A percentile compares a stretch with the other conserved stretches of the same genome.
These are phyloP conservation scores for Poecilia gillii DNA, from an alignment of 2,797 vertebrate genomes.

Conservation along the genomic window DNA sequence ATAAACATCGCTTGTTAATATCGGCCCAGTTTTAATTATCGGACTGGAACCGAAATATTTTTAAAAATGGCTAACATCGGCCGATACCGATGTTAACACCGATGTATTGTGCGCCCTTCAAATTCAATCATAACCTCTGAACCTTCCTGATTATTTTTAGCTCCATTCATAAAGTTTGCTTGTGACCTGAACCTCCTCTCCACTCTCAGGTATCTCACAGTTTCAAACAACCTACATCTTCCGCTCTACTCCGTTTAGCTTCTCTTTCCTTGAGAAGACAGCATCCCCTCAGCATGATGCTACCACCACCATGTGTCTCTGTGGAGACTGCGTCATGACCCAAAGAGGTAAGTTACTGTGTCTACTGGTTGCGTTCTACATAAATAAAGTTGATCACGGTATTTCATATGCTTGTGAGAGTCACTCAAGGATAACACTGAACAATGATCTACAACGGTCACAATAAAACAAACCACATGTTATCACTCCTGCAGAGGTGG, in stretches of 20 bases:
- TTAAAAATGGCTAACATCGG: no score
- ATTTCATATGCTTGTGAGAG: not conserved
- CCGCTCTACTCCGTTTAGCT: not conserved
- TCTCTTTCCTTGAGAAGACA: not conserved
- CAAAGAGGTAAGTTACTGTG: not conserved
- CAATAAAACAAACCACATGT: slow-evolving; percentile 22
- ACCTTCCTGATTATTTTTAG: not conserved
- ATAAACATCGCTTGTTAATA: no score
- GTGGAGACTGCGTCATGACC: not conserved
- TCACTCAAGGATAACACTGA: not conserved
- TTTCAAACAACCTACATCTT: not conserved
- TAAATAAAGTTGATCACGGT: not conserved
- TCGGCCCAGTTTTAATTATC: no score
- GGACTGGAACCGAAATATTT: no score
- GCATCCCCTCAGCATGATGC: not conserved
- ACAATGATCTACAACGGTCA: slow-evolving; percentile 45
- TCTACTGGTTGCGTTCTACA: not conserved
- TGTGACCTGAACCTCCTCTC: not conserved
- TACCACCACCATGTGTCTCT: not conserved
- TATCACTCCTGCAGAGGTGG: slow-evolving; percentile 29
- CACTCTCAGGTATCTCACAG: not conserved
- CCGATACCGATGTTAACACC: no score
- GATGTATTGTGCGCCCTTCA: no score
- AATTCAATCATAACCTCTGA: no score
- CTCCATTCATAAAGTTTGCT: not conserved